Percentiles rank a stretch among this genome's conserved stretches.
phyloP scores from a whole-genome alignment of 2,797 vertebrate species.

The Onychomys torridus region DNA sequence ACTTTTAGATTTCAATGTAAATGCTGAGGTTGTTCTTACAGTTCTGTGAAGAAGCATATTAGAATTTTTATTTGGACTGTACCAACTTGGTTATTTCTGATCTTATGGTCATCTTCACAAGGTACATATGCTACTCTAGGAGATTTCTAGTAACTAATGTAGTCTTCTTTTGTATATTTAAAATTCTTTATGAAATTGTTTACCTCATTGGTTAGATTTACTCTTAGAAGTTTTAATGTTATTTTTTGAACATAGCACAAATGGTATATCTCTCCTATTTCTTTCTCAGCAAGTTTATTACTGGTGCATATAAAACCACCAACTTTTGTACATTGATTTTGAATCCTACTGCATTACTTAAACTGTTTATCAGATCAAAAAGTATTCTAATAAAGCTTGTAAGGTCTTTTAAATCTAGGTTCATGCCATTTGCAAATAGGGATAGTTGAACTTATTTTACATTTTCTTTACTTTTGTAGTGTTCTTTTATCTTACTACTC shows the following conservation, averaged over 20 bases:
- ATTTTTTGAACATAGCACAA: neutral
- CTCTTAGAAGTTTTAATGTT: neutral
- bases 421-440: neutral
- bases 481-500: neutral
- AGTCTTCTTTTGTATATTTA: neutral
- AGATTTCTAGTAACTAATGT: neutral
- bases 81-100: neutral
- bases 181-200: neutral
- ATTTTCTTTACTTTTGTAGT: neutral
- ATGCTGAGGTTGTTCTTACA: neutral
- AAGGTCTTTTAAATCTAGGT: too few species aligned
- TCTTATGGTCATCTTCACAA: neutral
- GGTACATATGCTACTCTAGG: fast-evolving
- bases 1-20: neutral
- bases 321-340: neutral
- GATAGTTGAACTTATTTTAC: neutral
- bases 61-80: neutral
- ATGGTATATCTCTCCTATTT: neutral
- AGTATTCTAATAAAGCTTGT: neutral
- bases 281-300: neutral
- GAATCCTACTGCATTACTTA: too few species aligned
- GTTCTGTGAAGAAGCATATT: neutral
- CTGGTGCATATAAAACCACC: neutral
- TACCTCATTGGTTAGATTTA: neutral
- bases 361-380: neutral